Conservation (phyloP, 2,888 invertebrate species). For the Zhengitettix transpicula region DNA sequence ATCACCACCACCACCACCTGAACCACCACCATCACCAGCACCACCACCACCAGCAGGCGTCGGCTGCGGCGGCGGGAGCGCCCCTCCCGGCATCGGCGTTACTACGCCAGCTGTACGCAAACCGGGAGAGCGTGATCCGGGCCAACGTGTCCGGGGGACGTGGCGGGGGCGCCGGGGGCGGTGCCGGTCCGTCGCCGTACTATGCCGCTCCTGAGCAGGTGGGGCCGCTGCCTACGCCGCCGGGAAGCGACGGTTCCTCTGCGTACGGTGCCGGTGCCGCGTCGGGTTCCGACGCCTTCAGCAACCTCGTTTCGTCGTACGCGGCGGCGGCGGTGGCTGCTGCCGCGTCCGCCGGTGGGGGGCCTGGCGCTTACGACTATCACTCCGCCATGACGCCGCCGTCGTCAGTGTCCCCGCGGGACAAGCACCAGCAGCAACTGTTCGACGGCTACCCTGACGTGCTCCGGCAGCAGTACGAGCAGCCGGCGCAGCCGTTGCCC, state of each 20-base stretch:
- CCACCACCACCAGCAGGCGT: slow-evolving; percentile 22
- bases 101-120: slow-evolving; percentile 77
- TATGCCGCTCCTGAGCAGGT: slow-evolving; percentile 31
- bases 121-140: slow-evolving; percentile 86
- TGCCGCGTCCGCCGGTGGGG: slow-evolving; percentile 21
- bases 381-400: slow-evolving; percentile 94
- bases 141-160: slow-evolving; percentile 48
- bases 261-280: slow-evolving; percentile 37
- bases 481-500: slow-evolving; percentile 49
- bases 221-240: slow-evolving; percentile 74
- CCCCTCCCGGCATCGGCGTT: slow-evolving; percentile 77
- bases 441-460: slow-evolving; percentile 25
- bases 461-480: slow-evolving; percentile 40
- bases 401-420: slow-evolving; percentile 89
- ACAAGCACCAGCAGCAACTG: slow-evolving; percentile 53
- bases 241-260: slow-evolving; percentile 67
- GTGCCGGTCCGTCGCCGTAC: slow-evolving; percentile 30
- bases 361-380: slow-evolving; percentile 50
- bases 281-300: slow-evolving; percentile 34
- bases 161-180: slow-evolving; percentile 19
- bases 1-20: slow-evolving; percentile 39
- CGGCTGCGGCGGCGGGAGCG: slow-evolving; percentile 26
- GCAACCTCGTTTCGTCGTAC: slow-evolving; percentile 39
- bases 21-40: slow-evolving; percentile 29
- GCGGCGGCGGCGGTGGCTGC: slow-evolving; percentile 36